A percentile compares a stretch with the other conserved stretches of the same genome.
These are phyloP conservation scores for Xerus rutilus DNA, from an alignment of 2,797 vertebrate genomes.

Conservation along the genomic window DNA sequence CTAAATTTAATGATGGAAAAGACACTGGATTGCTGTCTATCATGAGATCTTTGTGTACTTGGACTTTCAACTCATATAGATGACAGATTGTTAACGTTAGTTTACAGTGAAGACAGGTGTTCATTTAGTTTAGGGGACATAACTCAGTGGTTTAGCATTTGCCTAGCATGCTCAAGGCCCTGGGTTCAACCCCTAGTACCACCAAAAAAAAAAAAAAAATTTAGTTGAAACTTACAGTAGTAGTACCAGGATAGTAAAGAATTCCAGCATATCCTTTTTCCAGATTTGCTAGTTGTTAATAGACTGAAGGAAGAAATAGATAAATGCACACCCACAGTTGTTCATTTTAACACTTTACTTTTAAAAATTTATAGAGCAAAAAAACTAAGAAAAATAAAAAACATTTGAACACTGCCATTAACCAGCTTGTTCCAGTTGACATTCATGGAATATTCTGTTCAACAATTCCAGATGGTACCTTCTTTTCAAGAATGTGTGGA, in stretches of 20 bases:
- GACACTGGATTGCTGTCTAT: background rate
- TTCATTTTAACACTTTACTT: background rate
- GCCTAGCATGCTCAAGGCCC: no score
- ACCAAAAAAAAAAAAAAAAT: background rate
- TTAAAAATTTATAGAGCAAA: background rate
- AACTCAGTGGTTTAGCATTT: no score
- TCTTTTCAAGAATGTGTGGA: background rate
- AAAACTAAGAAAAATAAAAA: background rate
- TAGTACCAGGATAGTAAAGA: background rate
- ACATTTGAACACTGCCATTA: background rate
- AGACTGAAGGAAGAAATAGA: background rate
- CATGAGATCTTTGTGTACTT: background rate
- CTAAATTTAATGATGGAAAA: background rate
- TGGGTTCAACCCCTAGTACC: no score
- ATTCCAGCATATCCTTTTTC: background rate
- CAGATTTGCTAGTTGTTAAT: background rate
- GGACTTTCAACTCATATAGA: background rate
- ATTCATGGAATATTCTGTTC: background rate
- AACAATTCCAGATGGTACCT: background rate
- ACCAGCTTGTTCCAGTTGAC: background rate
- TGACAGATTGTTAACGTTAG: background rate
- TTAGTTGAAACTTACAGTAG: background rate
- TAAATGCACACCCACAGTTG: background rate
- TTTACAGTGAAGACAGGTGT: background rate
- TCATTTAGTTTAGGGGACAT: background rate